A percentile compares a stretch with the other conserved stretches of the same genome.
phyloP scores from a whole-genome alignment of 1,140 invertebrate genomes.

The Drosophila sp. region DNA sequence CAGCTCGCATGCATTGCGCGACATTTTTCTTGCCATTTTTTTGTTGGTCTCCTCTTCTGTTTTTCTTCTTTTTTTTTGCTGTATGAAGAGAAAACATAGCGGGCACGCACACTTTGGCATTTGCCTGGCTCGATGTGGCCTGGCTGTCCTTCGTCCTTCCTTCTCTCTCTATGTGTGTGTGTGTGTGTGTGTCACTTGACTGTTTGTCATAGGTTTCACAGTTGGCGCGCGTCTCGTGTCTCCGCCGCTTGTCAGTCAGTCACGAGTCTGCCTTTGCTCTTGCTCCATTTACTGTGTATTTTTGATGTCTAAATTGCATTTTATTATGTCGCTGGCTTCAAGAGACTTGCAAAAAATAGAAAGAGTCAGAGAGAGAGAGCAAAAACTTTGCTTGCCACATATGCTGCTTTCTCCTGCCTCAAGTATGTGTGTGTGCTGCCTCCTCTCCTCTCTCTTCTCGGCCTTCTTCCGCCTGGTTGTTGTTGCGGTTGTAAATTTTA shows the following conservation, averaged over 20 bases:
- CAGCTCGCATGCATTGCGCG: constrained; percentile 45
- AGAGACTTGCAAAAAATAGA: constrained; percentile 12
- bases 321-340: constrained; percentile 73
- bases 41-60: background rate
- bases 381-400: constrained; percentile 54
- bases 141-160: constrained; percentile 31
- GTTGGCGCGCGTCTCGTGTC: constrained; percentile 48
- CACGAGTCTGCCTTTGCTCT: constrained; percentile 54
- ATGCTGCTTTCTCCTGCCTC: constrained; percentile 33
- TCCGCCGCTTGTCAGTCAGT: constrained; percentile 63
- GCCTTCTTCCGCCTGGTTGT: constrained; percentile 51
- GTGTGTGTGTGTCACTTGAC: constrained; percentile 15
- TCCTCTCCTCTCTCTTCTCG: constrained; percentile 26
- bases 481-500: constrained; percentile 81
- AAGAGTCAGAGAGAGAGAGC: constrained; percentile 8
- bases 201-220: constrained; percentile 37
- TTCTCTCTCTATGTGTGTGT: background rate
- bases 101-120: constrained; percentile 53
- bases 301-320: constrained; percentile 81
- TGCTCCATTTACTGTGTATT: constrained; percentile 78
- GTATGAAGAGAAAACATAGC: constrained; percentile 16
- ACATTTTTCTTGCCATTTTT: constrained; percentile 9
- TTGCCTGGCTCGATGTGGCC: constrained; percentile 33
- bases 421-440: constrained; percentile 2
- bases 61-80: constrained; percentile 6